Evolutionary conservation across 1,140 invertebrate species (phyloP).

Genomic region (Heliothis subflexa): DNA sequence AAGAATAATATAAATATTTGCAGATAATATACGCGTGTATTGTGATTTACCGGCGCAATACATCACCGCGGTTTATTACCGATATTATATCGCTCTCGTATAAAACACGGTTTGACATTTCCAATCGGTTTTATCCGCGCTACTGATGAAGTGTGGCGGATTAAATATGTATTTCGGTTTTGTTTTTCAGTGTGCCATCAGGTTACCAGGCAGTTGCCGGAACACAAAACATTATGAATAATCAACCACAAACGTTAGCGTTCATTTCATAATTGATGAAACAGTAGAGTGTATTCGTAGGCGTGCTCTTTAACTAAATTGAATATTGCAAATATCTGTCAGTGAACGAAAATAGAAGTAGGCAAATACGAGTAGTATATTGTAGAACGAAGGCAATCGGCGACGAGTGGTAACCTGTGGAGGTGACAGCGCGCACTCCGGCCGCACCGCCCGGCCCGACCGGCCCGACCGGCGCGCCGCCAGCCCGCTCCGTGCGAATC

Average conservation of each 20-base stretch:
- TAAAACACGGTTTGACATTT: background rate
- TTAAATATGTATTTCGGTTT: too few relatives aligned
- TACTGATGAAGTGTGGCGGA: too few relatives aligned
- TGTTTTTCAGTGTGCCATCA: too few relatives aligned
- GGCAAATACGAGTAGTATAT: too few relatives aligned
- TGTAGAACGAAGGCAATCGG: background rate
- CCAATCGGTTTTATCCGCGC: background rate
- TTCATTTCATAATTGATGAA: too few relatives aligned
- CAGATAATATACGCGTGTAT: background rate
- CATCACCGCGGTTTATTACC: background rate
- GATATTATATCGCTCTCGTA: background rate
- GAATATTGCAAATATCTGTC: too few relatives aligned
- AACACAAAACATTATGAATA: too few relatives aligned
- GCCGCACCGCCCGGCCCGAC: constrained; percentile 9
- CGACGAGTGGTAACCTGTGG: background rate
- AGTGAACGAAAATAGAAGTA: too few relatives aligned
- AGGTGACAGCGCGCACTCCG: background rate
- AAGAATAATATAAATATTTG: constrained; percentile 10
- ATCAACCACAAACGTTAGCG: too few relatives aligned
- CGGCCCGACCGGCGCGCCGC: background rate
- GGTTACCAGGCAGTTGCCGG: too few relatives aligned
- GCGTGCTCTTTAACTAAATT: too few relatives aligned
- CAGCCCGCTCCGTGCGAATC: constrained; percentile 2
- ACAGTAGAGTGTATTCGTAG: too few relatives aligned
- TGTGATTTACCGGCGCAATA: constrained; percentile 1